Evolutionary conservation across 35 echinoderm and acorn worm species (phyloP), one percentile per base, ranked within the genome.

Genomic region (Apostichopus parvimensis): DNA sequence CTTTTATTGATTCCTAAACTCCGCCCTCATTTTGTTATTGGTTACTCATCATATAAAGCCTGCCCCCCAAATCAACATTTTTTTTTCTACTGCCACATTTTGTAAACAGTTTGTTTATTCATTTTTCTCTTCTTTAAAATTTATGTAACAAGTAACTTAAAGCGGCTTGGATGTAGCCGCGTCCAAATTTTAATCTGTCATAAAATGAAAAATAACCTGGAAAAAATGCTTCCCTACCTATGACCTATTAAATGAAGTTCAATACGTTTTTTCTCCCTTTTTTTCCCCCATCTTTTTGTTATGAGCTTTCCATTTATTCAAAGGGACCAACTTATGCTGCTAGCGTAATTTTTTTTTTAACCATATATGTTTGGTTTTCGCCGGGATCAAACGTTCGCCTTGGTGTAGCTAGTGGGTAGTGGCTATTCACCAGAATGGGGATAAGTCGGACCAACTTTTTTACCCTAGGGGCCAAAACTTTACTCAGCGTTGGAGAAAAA

Each of bases 201-300:
- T 18, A 18, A 18, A 75, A 45, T 75, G 71, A 75, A 75, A 75
- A 75, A 22, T 75, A 75, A 75, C 15, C 21, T 7, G 71, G n/a
- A 75, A 75, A 18, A 75, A 75, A 75, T 18, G 71, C 17, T 75
- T 75, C 21, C 71, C 71, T 75, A 18, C n/a, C n/a, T 75, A 75
- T 75, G 71, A 75, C 71, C 71, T 75, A 75, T 75, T 75, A 75
- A 75, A 22, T 75, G 71, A 75, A 75, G 71, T 75, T 75, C 71
- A 75, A 20, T 75, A 73, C n/a, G 18, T 6, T 73, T 73, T 21
- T 73, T 15, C 15, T 66, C 9, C 62, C 62, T 66, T 18, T 73
- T 73, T 73, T 73, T 73, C n/a, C n/a, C 34, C 34, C 34, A 45
- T 45, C 34, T 45, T 45, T 45, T 45, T 45, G 34, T 45, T 45